These are phyloP conservation scores for Enoplosus armatus DNA, from an alignment of 2,797 vertebrate species.

Conservation along the genomic window DNA sequence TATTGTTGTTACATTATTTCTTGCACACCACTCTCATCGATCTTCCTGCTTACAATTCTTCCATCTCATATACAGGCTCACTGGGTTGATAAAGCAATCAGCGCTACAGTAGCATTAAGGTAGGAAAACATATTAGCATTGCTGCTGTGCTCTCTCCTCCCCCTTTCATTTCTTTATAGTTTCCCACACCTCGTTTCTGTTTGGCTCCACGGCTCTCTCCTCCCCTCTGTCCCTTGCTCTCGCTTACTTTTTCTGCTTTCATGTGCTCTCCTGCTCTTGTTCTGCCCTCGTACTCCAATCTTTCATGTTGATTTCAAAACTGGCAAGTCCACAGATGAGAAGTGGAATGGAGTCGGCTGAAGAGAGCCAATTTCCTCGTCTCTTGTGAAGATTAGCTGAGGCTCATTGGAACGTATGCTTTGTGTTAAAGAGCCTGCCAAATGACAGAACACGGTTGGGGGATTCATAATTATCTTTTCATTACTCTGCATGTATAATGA, in stretches of 20 bases:
- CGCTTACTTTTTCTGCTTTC: constrained; percentile 58
- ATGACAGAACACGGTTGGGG: constrained; percentile 81
- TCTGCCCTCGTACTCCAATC: constrained; percentile 60
- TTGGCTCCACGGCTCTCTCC: constrained; percentile 33
- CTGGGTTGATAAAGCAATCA: constrained; percentile 74
- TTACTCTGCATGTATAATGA: constrained; percentile 83
- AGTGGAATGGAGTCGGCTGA: constrained; percentile 72
- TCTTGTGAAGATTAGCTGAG: constrained; percentile 82
- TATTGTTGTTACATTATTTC: constrained; percentile 53
- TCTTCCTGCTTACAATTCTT: constrained; percentile 53
- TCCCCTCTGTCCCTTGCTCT: constrained; percentile 35
- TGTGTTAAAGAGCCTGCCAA: constrained; percentile 86
- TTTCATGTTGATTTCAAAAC: constrained; percentile 80
- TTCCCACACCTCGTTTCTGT: constrained; percentile 54
- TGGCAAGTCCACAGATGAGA: constrained; percentile 79
- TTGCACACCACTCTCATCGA: constrained; percentile 50
- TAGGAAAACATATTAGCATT: constrained; percentile 71
- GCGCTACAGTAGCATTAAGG: constrained; percentile 61
- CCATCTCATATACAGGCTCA: constrained; percentile 43
- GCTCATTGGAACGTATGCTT: constrained; percentile 84
- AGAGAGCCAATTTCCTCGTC: constrained; percentile 80
- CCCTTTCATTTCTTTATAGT: constrained; percentile 38
- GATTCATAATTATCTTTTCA: constrained; percentile 86
- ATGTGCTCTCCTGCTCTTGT: constrained; percentile 59
- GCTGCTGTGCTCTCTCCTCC: constrained; percentile 34